A percentile compares a stretch with the other conserved stretches of the same genome.
Evolutionary conservation across 2,888 invertebrate species (phyloP).

Genomic region (Falcaria lacertinaria): DNA sequence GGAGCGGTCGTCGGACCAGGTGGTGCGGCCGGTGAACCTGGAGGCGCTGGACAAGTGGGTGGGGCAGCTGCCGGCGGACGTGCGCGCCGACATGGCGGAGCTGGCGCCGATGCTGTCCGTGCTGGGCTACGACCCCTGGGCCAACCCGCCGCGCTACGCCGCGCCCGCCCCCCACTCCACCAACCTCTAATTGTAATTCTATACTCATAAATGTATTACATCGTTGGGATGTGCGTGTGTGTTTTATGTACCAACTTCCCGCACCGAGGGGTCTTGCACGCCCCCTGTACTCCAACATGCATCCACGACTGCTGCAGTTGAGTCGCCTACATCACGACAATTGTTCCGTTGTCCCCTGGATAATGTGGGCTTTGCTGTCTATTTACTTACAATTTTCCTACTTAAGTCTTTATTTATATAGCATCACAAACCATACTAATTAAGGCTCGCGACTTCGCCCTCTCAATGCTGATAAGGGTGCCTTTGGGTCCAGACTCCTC

Average conservation of each 20-base stretch:
- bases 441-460: too few species aligned
- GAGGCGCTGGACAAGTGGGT: constrained; percentile 97
- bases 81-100: constrained; percentile 93
- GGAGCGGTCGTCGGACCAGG: constrained; percentile 98
- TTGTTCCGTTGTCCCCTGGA: too few species aligned
- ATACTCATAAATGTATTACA: neutral
- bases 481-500: too few species aligned
- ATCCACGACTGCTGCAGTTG: too few species aligned
- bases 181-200: neutral
- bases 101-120: constrained; percentile 96
- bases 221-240: neutral
- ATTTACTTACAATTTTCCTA: too few species aligned
- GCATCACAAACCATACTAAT: too few species aligned
- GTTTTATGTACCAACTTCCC: neutral
- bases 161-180: constrained; percentile 63
- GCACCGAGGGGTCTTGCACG: neutral
- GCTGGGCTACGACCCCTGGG: constrained; percentile 96
- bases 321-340: too few species aligned
- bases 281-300: too few species aligned
- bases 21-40: constrained; percentile 97
- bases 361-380: too few species aligned
- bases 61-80: constrained; percentile 93
- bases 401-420: too few species aligned
- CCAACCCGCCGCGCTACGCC: constrained; percentile 97
- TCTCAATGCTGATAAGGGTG: too few species aligned